Percentiles rank a stretch among this genome's conserved stretches.
Evolutionary conservation across 1,140 invertebrate species (phyloP).

Genomic region (Eumaeus atala): DNA sequence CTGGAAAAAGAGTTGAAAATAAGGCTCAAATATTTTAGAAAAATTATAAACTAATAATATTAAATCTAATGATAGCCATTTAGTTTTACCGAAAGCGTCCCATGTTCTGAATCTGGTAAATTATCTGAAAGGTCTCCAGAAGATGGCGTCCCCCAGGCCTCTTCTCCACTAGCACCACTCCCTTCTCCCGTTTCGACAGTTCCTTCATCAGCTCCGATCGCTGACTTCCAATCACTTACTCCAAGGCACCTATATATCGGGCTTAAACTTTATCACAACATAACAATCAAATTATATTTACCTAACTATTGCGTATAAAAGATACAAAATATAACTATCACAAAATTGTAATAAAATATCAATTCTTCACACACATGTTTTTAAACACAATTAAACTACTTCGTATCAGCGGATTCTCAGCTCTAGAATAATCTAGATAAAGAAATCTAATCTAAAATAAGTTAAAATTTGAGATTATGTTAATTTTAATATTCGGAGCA

Average conservation of each 20-base stretch:
- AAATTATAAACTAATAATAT: background rate
- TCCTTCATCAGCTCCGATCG: slow-evolving; percentile 83
- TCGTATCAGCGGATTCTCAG: background rate
- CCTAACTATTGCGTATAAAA: background rate
- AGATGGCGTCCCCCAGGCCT: slow-evolving; percentile 89
- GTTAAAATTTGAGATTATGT: background rate
- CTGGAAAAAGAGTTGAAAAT: slow-evolving; percentile 46
- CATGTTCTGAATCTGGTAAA: slow-evolving; percentile 79
- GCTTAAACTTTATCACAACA: background rate
- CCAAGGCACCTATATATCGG: slow-evolving; percentile 53
- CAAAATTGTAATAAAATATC: no score
- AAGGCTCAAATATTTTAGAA: background rate
- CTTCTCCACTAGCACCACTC: slow-evolving; percentile 86
- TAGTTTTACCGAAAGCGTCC: slow-evolving; percentile 76
- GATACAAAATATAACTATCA: background rate
- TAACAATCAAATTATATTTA: background rate
- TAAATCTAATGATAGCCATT: background rate
- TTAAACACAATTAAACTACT: background rate
- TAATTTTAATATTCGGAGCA: slow-evolving; percentile 2
- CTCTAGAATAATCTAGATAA: slow-evolving; percentile 8
- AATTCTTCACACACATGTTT: no score
- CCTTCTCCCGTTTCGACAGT: slow-evolving; percentile 84
- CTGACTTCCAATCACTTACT: slow-evolving; percentile 71
- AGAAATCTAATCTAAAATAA: slow-evolving; percentile 4
- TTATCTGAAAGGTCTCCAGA: slow-evolving; percentile 87